Base-by-base conservation (phyloP, 2,113 vertebrate genomes). In the Corvus hawaiiensis region DNA sequence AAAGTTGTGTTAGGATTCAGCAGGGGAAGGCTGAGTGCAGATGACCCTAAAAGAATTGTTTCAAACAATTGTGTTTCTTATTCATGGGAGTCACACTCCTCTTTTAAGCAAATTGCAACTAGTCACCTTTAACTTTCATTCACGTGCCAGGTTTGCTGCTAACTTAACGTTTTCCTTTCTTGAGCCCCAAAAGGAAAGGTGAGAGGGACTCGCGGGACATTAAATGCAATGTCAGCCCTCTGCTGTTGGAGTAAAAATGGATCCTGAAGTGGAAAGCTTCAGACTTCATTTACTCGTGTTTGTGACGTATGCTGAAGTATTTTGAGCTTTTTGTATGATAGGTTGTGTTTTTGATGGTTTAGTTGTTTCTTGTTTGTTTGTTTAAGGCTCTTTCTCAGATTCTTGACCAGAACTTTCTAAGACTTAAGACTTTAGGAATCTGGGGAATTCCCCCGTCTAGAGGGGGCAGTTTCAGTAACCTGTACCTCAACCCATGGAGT, bases 131-230 rank as follows among this genome's bases (percentile, higher is more conserved):
- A 32, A 10, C 37, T 73, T 73, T 78, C 49, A 18, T 43, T 68
- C 2, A 6, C 0, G 0, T 86, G 39, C 33, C 52, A 69, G 16
- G 7, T 71, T 76, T 84, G 43, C 22, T 91, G 54, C 21, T 82
- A 63, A 49, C 10, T 63, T 90, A n/a, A 52, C 2, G 1, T 49
- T 85, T 88, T 56, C 23, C 19, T 56, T 49, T 72, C 64, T 46
- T 84, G 83, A 90, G 55, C 26, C 41, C 13, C 51, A 35, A 30
- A 84, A 87, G 17, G 11, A 32, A 64, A 74, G 26, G 3, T 59
- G 62, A 68, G 28, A 32, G 61, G 30, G 37, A 44, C 48, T 74
- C 0, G 0, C 13, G 3, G 4, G 13, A 33, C 19, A n/a, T 81
- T 77, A 76, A 91, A 54, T 81, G 20, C n/a, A 33, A 3, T 78